Evolutionary conservation across 2,113 vertebrate species (phyloP), one percentile per base, ranked within the genome.

Genomic region (Micronycteris hirsuta): DNA sequence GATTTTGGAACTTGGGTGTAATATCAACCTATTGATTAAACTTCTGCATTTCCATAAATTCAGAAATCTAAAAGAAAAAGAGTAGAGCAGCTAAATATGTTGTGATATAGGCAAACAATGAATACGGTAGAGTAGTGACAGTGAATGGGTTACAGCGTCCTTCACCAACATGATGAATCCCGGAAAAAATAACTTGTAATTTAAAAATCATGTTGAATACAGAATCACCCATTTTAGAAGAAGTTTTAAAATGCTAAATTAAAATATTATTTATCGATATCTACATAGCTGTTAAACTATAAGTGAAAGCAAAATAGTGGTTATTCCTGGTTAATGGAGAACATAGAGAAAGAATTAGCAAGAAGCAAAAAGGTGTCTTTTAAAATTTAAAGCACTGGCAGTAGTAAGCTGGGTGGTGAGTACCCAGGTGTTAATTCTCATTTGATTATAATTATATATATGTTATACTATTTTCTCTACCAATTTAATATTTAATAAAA

Each of bases 401-500:
- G 20, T 47, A 26, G 16, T 63, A 12, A 47, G 19, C 28, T 68
- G 61, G 15, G n/a, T 63, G 19, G 11, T 31, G 22, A 10, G 11
- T 65, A 26, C 8, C 31, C 17, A 58, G 3, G 26, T 78, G 20
- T 82, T 67, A 26, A 67, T 67, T 47, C n/a, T 85, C n/a, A 54
- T 80, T 84, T 86, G 26, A 45, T 70, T 73, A 38, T 36, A 47
- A 65, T 70, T n/a, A 41, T 14, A 80, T 2, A 11, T 67, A 26
- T 52, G 9, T 14, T 41, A 22, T 20, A 67, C 14, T 56, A 65
- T 49, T 94, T 89, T 92, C 45, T 83, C 22, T 43, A 52, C 28
- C 38, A 54, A 88, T 78, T 94, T 24, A 49, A 92, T 71, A 54
- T 65, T 93, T 86, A 70, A 86, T 70, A 89, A 89, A 89, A 86